A percentile compares a stretch with the other conserved stretches of the same genome.
Evolutionary conservation across 2,888 invertebrate species (phyloP).

Genomic region (Eupithecia pulchellata): DNA sequence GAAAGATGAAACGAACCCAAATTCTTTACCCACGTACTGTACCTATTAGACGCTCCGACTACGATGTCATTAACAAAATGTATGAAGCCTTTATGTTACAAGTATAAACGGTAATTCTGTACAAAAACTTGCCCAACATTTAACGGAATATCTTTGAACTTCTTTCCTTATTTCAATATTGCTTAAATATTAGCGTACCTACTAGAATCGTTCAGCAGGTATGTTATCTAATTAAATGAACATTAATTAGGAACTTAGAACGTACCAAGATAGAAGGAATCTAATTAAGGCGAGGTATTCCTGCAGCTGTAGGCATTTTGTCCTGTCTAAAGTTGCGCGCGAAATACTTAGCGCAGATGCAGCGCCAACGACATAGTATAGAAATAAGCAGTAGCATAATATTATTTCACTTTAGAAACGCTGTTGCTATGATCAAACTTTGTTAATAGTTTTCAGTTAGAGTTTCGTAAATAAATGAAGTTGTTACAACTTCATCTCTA

Average conservation of each 20-base stretch:
- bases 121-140: not conserved
- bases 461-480: too few relatives aligned
- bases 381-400: too few relatives aligned
- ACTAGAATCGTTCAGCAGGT: not conserved
- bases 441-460: too few relatives aligned
- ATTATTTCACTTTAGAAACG: too few relatives aligned
- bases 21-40: not conserved
- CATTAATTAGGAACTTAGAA: not conserved
- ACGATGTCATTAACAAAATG: not conserved
- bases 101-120: not conserved
- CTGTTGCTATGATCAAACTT: too few relatives aligned
- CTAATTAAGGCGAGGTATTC: too few relatives aligned
- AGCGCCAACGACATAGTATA: too few relatives aligned
- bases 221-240: not conserved
- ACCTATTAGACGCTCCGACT: not conserved
- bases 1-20: not conserved
- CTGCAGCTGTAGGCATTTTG: too few relatives aligned
- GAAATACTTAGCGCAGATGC: too few relatives aligned
- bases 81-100: not conserved
- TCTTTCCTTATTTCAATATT: not conserved
- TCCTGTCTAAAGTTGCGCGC: too few relatives aligned
- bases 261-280: not conserved
- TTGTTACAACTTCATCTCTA: too few relatives aligned
- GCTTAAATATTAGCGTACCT: not conserved
- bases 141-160: not conserved